Evolutionary conservation across 2,797 vertebrate species (phyloP).

Genomic region (Epinephelus coioides): DNA sequence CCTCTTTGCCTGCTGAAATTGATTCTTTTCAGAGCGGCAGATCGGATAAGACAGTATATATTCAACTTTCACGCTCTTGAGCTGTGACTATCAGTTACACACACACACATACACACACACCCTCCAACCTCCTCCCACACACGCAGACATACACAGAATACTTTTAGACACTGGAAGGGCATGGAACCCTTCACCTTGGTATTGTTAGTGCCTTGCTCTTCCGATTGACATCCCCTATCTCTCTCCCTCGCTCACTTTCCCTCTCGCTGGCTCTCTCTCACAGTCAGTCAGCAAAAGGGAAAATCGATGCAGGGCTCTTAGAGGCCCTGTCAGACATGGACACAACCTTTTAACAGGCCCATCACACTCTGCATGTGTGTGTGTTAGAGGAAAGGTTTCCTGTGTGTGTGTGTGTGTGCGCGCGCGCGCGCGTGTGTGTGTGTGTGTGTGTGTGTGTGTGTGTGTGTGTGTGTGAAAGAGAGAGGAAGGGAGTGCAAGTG

Average conservation of each 20-base stretch:
- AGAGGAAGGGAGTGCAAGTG: constrained; percentile 14
- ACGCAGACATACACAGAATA: not conserved
- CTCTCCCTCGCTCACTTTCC: not conserved
- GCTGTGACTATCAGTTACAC: constrained; percentile 37
- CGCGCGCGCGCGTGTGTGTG: too few species aligned
- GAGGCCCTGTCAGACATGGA: constrained; percentile 74
- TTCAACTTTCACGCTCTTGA: constrained; percentile 41
- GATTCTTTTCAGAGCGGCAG: constrained; percentile 49
- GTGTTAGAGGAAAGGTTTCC: not conserved
- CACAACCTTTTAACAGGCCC: constrained; percentile 73
- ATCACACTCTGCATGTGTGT: constrained; percentile 58
- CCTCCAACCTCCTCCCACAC: not conserved
- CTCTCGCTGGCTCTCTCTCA: not conserved
- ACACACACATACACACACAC: constrained; percentile 4
- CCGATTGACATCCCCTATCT: constrained; percentile 12
- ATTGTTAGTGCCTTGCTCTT: constrained; percentile 47
- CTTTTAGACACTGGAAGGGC: not conserved
- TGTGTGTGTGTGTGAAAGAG: not conserved
- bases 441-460: not conserved
- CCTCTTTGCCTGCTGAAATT: constrained; percentile 28
- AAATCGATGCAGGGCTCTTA: constrained; percentile 75
- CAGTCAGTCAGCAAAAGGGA: constrained; percentile 46
- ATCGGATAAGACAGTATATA: constrained; percentile 54
- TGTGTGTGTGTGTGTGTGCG: not conserved
- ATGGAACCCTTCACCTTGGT: constrained; percentile 36